Percentiles rank a stretch among this genome's conserved stretches.
Evolutionary conservation across 2,797 vertebrate species (phyloP).

Genomic region (Gadopsis marmoratus): DNA sequence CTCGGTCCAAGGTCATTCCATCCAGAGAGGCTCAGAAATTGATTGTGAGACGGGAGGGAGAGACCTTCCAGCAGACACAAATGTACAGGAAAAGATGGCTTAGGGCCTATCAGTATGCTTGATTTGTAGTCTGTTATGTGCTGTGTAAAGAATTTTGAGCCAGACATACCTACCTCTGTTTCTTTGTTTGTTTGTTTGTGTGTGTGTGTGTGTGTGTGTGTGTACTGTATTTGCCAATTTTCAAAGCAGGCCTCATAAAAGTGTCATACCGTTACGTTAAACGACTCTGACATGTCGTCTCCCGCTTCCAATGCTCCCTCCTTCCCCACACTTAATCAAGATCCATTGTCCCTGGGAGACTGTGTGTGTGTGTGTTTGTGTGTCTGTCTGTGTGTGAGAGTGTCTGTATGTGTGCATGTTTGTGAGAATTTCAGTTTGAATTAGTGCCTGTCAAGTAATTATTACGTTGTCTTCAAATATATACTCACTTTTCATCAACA

Average conservation of each 20-base stretch:
- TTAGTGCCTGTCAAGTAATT: conserved; percentile 74
- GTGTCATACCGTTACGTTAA: conserved; percentile 78
- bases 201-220: background rate
- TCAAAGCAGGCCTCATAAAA: conserved; percentile 73
- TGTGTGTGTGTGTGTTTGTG: background rate
- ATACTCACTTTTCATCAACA: conserved; percentile 66
- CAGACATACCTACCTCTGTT: conserved; percentile 16
- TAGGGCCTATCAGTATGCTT: conserved; percentile 47
- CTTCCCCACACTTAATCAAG: conserved; percentile 77
- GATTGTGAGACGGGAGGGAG: conserved; percentile 43
- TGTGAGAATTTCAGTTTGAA: conserved; percentile 66
- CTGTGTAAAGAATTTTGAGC: conserved; percentile 35
- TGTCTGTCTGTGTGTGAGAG: conserved; percentile 7
- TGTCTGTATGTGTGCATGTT: conserved; percentile 30
- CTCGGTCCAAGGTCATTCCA: conserved; percentile 64
- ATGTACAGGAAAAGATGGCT: conserved; percentile 34
- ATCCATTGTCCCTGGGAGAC: conserved; percentile 69
- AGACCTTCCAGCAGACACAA: conserved; percentile 16
- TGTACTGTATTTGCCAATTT: conserved; percentile 51
- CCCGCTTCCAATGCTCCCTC: conserved; percentile 21
- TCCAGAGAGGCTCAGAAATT: conserved; percentile 55
- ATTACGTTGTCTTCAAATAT: conserved; percentile 64
- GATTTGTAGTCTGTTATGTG: conserved; percentile 38
- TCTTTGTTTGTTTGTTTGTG: conserved; percentile 9
- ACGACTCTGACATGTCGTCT: conserved; percentile 69